These are phyloP conservation scores for Rhyzopertha dominica DNA, from an alignment of 1,140 invertebrate genomes.

Conservation along the genomic window DNA sequence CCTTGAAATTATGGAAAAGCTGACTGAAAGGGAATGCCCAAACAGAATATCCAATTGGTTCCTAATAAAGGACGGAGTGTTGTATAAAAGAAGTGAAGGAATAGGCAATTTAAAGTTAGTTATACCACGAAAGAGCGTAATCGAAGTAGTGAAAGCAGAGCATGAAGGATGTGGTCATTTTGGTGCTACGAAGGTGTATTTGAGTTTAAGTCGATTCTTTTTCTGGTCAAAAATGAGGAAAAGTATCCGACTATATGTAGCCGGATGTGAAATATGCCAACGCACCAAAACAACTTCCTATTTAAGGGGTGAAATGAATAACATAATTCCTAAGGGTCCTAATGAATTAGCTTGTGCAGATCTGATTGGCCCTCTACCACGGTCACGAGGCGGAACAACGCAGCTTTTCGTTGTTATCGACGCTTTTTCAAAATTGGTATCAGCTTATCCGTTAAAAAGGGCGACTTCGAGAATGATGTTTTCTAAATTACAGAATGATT, in stretches of 20 bases:
- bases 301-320: neutral
- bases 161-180: conserved; percentile 7
- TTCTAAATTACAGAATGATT: neutral
- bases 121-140: too few relatives aligned
- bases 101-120: too few relatives aligned
- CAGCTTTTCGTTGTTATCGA: neutral
- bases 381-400: neutral
- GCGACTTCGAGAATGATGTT: neutral
- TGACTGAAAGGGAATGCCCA: too few relatives aligned
- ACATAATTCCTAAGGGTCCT: neutral
- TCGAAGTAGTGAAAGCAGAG: too few relatives aligned
- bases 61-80: too few relatives aligned
- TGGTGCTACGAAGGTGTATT: conserved; percentile 6
- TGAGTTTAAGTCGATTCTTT: conserved; percentile 3
- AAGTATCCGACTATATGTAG: conserved; percentile 2
- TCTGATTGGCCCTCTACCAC: neutral
- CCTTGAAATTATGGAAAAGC: too few relatives aligned
- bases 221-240: conserved; percentile 9
- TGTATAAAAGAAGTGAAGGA: too few relatives aligned
- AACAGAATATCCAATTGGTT: too few relatives aligned
- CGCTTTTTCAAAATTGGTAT: neutral
- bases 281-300: neutral
- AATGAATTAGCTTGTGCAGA: conserved; percentile 1
- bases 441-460: neutral
- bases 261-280: conserved; percentile 12